A percentile compares a stretch with the other conserved stretches of the same genome.
Conservation (phyloP, 2,113 vertebrate genomes). For the Sceloporus undulatus region DNA sequence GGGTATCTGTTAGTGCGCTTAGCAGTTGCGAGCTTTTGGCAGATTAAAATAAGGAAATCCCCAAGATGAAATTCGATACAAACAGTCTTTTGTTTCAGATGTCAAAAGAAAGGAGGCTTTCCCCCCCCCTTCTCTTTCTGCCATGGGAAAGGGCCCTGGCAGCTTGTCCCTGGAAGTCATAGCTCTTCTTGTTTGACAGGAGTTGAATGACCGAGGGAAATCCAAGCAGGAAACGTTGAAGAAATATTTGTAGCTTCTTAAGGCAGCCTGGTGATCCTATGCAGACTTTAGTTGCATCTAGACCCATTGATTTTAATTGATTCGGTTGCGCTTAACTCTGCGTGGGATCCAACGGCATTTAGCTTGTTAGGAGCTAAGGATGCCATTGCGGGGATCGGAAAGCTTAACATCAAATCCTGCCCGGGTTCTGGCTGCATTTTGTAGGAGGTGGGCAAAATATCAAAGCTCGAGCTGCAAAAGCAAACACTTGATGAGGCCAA, state of each 20-base stretch:
- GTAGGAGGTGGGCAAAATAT: not conserved
- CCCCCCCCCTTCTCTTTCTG: not conserved
- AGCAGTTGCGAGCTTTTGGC: conserved; percentile 15
- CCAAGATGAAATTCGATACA: conserved; percentile 24
- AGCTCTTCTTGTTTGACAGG: conserved; percentile 13
- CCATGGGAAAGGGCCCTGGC: not conserved
- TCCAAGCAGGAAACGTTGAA: conserved; percentile 16
- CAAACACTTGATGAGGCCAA: not conserved
- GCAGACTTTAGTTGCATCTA: not conserved
- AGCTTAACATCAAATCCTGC: conserved; percentile 10
- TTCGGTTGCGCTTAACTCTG: not conserved
- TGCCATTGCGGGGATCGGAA: not conserved
- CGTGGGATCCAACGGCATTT: not conserved
- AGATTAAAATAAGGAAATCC: conserved; percentile 33
- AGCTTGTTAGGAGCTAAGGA: not conserved
- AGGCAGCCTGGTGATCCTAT: not conserved
- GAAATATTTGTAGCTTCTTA: not conserved
- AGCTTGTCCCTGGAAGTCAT: not conserved
- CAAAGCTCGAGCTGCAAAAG: not conserved
- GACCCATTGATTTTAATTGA: not conserved
- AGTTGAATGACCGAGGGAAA: conserved; percentile 21
- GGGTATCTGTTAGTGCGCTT: conserved; percentile 8
- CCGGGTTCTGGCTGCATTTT: not conserved
- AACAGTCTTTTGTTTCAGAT: conserved; percentile 63
- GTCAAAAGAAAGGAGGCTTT: conserved; percentile 60